Evolutionary conservation across 1,140 invertebrate genomes (phyloP).

Genomic region (Zaprionus lachaisei): DNA sequence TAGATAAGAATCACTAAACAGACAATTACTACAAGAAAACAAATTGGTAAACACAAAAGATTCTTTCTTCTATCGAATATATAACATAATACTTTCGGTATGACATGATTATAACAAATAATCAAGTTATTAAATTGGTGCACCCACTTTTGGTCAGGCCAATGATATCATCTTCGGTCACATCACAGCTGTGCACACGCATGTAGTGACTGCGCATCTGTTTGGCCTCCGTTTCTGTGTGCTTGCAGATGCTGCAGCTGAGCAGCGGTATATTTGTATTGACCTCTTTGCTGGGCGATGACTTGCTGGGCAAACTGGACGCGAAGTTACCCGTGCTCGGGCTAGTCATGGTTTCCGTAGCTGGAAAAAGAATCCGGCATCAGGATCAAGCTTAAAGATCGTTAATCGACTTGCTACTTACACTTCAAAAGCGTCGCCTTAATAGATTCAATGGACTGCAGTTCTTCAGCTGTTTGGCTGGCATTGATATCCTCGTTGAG

Average conservation of each 20-base stretch:
- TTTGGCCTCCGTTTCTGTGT: conserved; percentile 58
- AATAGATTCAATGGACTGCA: conserved; percentile 42
- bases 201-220: conserved; percentile 68
- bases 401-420: conserved; percentile 14
- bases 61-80: background rate
- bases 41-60: background rate
- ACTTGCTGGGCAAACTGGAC: conserved; percentile 15
- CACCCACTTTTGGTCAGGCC: conserved; percentile 65
- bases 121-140: background rate
- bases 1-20: background rate
- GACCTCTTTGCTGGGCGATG: conserved; percentile 16
- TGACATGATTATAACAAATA: background rate
- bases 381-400: background rate
- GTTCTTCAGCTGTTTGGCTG: conserved; percentile 12
- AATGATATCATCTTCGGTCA: conserved; percentile 69
- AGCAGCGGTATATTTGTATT: conserved; percentile 59
- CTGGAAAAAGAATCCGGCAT: conserved; percentile 9
- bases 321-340: background rate
- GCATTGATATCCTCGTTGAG: conserved; percentile 51
- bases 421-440: conserved; percentile 40
- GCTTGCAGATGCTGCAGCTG: conserved; percentile 68
- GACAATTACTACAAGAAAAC: background rate
- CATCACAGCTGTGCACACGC: conserved; percentile 57
- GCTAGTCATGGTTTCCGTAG: conserved; percentile 15
- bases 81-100: conserved; percentile 4